Evolutionary conservation across 2,797 vertebrate genomes (phyloP).

Genomic region (Diplodus puntazzo): DNA sequence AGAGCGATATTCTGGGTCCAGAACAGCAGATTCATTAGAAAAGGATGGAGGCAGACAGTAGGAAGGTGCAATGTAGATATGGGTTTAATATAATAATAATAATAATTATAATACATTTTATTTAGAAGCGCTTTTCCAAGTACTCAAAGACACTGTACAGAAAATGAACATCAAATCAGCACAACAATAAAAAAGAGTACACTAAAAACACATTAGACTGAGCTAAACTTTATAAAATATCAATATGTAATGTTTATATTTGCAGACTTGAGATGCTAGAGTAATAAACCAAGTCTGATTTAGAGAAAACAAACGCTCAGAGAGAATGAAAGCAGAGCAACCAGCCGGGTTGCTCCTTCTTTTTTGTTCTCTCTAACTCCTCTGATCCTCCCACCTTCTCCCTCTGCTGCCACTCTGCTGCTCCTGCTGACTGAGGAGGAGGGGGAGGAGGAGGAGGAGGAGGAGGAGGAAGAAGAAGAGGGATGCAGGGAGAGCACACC

Average conservation of each 20-base stretch:
- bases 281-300: constrained; percentile 14
- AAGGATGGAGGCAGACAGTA: constrained; percentile 5
- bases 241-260: constrained; percentile 11
- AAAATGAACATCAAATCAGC: too few relatives aligned
- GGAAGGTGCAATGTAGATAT: neutral
- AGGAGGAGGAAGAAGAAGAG: constrained; percentile 73
- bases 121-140: too few relatives aligned
- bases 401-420: constrained; percentile 74
- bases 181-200: too few relatives aligned
- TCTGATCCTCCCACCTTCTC: constrained; percentile 77
- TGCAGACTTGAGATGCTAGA: constrained; percentile 4
- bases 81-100: too few relatives aligned
- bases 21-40: neutral
- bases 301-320: constrained; percentile 22
- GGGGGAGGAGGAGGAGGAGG: constrained; percentile 47
- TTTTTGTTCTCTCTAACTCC: constrained; percentile 59
- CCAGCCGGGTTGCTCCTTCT: constrained; percentile 48
- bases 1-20: neutral
- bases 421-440: constrained; percentile 64
- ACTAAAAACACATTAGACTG: too few relatives aligned
- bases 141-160: too few relatives aligned
- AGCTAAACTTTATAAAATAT: too few relatives aligned
- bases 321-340: constrained; percentile 46
- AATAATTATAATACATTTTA: too few relatives aligned
- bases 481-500: constrained; percentile 86